These are phyloP conservation scores for Zhengitettix transpicula DNA, from an alignment of 2,888 invertebrate genomes.

Conservation along the genomic window DNA sequence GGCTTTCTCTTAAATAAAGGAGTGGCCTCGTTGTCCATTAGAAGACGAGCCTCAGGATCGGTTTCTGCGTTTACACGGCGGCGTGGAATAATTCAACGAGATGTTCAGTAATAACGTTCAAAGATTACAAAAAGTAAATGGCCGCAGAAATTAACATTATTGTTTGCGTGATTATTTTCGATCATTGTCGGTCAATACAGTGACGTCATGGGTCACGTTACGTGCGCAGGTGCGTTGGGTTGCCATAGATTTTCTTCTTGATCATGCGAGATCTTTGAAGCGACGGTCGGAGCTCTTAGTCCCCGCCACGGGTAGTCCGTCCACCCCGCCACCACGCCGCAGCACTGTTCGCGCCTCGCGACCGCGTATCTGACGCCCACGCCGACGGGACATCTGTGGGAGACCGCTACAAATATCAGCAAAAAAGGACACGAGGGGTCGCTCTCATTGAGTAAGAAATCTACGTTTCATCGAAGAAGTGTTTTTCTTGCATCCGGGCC, in stretches of 20 bases:
- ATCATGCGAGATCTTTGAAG: neutral
- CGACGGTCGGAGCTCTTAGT: neutral
- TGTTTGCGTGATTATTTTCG: neutral
- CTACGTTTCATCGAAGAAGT: neutral
- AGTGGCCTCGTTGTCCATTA: too few species aligned
- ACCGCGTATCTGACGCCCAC: neutral
- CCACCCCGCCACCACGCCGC: neutral
- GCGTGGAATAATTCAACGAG: too few species aligned
- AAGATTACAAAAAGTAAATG: too few species aligned
- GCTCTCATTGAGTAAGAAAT: neutral
- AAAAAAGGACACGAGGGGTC: neutral
- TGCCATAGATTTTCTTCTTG: conserved; percentile 13
- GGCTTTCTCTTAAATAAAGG: too few species aligned
- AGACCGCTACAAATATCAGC: too few species aligned
- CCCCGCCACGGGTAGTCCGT: neutral
- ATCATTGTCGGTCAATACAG: conserved; percentile 12
- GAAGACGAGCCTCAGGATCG: too few species aligned
- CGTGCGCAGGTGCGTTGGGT: conserved; percentile 13
- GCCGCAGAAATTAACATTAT: neutral
- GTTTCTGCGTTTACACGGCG: too few species aligned
- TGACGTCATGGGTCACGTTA: conserved; percentile 14
- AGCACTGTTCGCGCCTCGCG: neutral
- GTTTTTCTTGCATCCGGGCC: conserved; percentile 10
- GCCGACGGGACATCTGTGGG: neutral
- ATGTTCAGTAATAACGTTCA: too few species aligned